Evolutionary conservation across 2,113 vertebrate species (phyloP).

Genomic region (Harpagus bidentatus): DNA sequence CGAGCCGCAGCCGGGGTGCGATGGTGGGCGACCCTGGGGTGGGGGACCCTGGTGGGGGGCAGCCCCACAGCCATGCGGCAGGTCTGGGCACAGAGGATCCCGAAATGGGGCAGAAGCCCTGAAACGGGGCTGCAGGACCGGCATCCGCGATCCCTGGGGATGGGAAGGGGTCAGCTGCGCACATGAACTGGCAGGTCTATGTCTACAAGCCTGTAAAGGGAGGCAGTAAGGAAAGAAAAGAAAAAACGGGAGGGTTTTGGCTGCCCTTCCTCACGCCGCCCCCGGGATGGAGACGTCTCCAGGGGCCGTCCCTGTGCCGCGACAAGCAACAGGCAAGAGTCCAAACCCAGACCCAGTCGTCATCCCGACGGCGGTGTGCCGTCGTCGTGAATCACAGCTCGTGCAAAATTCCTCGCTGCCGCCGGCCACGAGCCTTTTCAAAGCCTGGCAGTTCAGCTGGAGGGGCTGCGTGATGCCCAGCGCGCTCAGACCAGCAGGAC

Average conservation of each 20-base stretch:
- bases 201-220: background rate
- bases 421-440: background rate
- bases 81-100: background rate
- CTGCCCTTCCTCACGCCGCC: rapidly evolving
- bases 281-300: rapidly evolving
- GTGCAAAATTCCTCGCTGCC: background rate
- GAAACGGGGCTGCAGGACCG: background rate
- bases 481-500: rapidly evolving
- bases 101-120: background rate
- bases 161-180: background rate
- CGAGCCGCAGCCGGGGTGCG: background rate
- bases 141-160: no score
- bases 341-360: background rate
- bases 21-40: background rate
- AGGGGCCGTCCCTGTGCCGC: rapidly evolving
- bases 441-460: background rate
- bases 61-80: background rate
- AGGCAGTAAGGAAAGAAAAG: background rate
- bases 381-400: rapidly evolving
- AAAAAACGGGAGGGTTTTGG: background rate
- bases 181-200: background rate
- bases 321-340: background rate
- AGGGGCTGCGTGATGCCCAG: rapidly evolving
- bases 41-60: no score
- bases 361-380: rapidly evolving